Evolutionary conservation across 2,888 invertebrate species (phyloP).

Genomic region (Leptopilina myrica): DNA sequence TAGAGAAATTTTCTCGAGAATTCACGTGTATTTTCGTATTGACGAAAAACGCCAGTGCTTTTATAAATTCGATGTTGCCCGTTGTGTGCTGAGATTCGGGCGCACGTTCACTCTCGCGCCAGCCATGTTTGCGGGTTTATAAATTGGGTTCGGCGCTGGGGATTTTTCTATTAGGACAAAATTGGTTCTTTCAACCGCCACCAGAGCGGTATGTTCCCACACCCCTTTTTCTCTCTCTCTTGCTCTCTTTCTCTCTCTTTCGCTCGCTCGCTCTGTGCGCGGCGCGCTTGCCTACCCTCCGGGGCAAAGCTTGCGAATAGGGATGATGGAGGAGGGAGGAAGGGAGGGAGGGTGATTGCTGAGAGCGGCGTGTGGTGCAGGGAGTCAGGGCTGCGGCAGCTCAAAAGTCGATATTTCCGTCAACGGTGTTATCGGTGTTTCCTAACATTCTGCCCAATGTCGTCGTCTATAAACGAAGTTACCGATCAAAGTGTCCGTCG

Average conservation of each 20-base stretch:
- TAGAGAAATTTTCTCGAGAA: not conserved
- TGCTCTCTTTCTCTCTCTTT: not conserved
- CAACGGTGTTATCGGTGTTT: slow-evolving; percentile 74
- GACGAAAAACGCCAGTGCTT: slow-evolving; percentile 33
- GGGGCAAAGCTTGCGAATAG: slow-evolving; percentile 23
- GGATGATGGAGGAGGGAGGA: not conserved
- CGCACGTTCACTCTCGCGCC: slow-evolving; percentile 59
- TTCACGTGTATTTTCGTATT: slow-evolving; percentile 1
- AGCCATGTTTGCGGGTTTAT: slow-evolving; percentile 77
- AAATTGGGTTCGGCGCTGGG: slow-evolving; percentile 76
- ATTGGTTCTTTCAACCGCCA: slow-evolving; percentile 77
- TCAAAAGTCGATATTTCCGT: slow-evolving; percentile 75
- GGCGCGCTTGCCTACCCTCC: slow-evolving; percentile 38
- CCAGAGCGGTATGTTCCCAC: slow-evolving; percentile 67
- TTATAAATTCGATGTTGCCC: slow-evolving; percentile 50
- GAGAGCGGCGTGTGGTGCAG: slow-evolving; percentile 48
- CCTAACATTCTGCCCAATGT: slow-evolving; percentile 69
- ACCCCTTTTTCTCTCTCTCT: slow-evolving; percentile 43
- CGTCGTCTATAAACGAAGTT: slow-evolving; percentile 70
- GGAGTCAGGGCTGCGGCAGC: slow-evolving; percentile 52
- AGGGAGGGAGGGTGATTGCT: slow-evolving; percentile 29
- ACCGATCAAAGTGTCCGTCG: slow-evolving; percentile 70
- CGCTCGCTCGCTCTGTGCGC: slow-evolving; percentile 12
- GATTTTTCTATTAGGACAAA: slow-evolving; percentile 77
- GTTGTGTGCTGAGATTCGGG: slow-evolving; percentile 49